Base-by-base conservation (phyloP, 2,113 vertebrate species). In the Chaetura pelagica region DNA sequence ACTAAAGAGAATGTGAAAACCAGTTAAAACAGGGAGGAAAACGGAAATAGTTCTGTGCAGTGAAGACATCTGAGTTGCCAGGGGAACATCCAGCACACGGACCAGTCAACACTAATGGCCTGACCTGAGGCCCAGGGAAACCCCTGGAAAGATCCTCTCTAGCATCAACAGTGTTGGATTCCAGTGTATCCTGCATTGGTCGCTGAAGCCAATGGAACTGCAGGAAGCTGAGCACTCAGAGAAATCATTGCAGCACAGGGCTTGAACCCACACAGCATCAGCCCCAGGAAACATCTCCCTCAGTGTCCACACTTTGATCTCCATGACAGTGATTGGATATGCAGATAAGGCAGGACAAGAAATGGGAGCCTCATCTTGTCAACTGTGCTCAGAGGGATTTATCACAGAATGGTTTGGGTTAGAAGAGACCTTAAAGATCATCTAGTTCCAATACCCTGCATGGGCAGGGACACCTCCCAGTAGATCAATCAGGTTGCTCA, bases 241-340 rank as follows among this genome's bases (percentile, higher is more conserved):
- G 54, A 30, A 61, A 20, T 23, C 9, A 7, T 3, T 6, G 27
- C 11, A 24, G 29, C 78, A 11, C 22, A 44, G 57, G 58, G 29
- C 66, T 72, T 6, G 10, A 26, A 3, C 19, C 49, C 32, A 2
- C 7, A 18, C 5, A 26, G 68, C 76, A 42, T 0, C 0, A 0
- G 16, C 14, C 3, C 21, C 58, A 14, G 64, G 30, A 49, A 7
- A 34, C 7, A 4, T 4, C 27, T 34, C 69, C 55, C 69, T 20
- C 6, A 7, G 38, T 5, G 59, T 18, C n/a, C 14, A 2, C 35
- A 2, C 24, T 52, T 24, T 34, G 54, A 2, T 26, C 57, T 26
- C 8, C 2, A 1, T 18, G n/a, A 6, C 2, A 2, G 74, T 10
- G n/a, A 3, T 71, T 30, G 68, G 49, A 15, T 4, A 15, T 7